Conservation (phyloP, 2,888 invertebrate species). For the Dryobotodes eremita region DNA sequence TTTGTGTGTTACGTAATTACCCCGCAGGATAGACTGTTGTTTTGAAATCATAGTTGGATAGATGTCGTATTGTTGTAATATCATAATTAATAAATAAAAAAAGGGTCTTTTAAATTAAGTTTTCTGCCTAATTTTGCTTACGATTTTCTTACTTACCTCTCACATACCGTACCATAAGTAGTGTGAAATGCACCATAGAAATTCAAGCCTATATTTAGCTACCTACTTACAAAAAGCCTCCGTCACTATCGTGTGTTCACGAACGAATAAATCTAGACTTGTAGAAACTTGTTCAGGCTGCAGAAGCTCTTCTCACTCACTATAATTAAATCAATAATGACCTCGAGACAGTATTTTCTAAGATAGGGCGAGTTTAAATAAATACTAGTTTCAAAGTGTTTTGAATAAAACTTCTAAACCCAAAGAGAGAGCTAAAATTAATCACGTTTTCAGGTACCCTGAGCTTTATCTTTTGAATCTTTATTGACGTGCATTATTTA, state of each 20-base stretch:
- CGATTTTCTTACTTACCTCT: not conserved
- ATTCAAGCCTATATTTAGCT: not conserved
- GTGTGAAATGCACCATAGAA: not conserved
- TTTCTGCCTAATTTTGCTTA: not conserved
- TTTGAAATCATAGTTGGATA: not conserved
- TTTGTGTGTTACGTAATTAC: too few species aligned
- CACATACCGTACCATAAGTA: not conserved
- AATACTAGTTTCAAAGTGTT: not conserved
- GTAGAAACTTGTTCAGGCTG: conserved; percentile 51
- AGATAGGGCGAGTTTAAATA: not conserved
- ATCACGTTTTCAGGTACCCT: conserved; percentile 2
- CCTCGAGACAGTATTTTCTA: conserved; percentile 1
- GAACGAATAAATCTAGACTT: conserved; percentile 43
- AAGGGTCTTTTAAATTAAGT: not conserved
- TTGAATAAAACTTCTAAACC: not conserved
- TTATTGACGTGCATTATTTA: conserved; percentile 48
- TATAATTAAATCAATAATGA: conserved; percentile 19
- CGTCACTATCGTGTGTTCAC: conserved; percentile 19
- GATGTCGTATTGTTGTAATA: not conserved
- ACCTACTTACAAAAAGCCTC: conserved; percentile 8
- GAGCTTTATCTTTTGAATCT: conserved; percentile 41
- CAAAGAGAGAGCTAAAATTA: conserved; percentile 14
- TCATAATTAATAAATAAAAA: too few species aligned
- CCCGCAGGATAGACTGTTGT: not conserved
- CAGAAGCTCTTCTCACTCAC: conserved; percentile 1